Percentiles rank a stretch among this genome's conserved stretches.
phyloP scores from a whole-genome alignment of 2,113 vertebrate species.

The Poecile atricapillus region DNA sequence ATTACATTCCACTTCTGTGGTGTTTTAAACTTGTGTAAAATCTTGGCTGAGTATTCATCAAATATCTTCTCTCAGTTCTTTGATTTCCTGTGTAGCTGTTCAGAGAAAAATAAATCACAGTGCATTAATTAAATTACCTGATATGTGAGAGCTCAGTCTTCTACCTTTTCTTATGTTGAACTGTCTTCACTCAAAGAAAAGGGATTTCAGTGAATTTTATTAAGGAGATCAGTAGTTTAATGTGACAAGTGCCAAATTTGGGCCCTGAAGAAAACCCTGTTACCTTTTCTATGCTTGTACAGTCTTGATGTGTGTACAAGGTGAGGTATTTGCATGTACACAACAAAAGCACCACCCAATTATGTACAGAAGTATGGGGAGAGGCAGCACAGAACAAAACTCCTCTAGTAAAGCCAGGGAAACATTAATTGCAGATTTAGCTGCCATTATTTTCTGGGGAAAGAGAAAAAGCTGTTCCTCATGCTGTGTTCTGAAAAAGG shows the following conservation, averaged over 20 bases:
- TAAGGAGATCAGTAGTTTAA: neutral
- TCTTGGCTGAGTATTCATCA: neutral
- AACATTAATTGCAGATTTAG: neutral
- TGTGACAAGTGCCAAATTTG: neutral
- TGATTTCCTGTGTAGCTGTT: neutral
- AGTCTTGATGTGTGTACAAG: neutral
- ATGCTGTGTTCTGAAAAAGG: neutral
- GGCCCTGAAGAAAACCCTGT: neutral
- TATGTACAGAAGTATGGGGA: neutral
- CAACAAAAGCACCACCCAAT: neutral
- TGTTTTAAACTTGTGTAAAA: neutral
- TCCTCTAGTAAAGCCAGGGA: neutral
- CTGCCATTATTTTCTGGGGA: neutral
- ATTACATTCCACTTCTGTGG: neutral
- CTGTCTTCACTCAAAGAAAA: neutral
- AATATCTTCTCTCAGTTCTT: neutral
- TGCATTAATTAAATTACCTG: neutral
- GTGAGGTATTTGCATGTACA: neutral
- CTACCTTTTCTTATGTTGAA: neutral
- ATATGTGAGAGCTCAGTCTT: neutral
- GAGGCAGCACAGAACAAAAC: neutral
- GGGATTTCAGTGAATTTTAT: neutral
- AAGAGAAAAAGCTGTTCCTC: neutral
- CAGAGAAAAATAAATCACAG: neutral
- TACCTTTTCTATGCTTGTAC: neutral